Base-by-base conservation (phyloP, 2,113 vertebrate genomes). In the Forbesichthys agassizii region DNA sequence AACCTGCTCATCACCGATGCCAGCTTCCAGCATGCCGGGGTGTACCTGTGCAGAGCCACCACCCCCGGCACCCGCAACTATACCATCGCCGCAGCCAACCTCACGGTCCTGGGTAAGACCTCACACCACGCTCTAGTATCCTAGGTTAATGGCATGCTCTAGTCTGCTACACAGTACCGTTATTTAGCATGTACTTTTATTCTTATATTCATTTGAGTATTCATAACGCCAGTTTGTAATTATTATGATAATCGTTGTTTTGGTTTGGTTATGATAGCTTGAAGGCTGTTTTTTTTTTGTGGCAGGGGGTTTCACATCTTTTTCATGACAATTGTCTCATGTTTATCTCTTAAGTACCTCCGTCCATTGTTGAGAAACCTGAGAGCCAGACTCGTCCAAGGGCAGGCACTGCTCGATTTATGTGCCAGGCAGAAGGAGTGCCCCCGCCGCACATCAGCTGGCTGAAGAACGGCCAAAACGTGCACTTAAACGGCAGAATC, bases 361-460 rank as follows among this genome's bases (percentile, higher is more conserved):
- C 98, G 66, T 92, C 93, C 3, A 94, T 99, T 79, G 91, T 95
- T 5, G 97, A 99, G 88, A 95, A 88, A 86, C 97, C 96, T 0
- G 97, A 98, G 88, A 99, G 94, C 71, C 93, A 99, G 91, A 99
- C 96, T 1, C 94, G 96, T 58, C 98, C 98, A 20, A 92, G 97
- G 74, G 98, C 98, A 58, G 96, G 98, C 48, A 99, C 98, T 12
- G 97, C 96, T 54, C 94, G 98, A 18, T 99, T 99, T 74, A 94
- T 95, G 77, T 99, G 98, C 85, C 96, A 95, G 80, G 95, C 96
- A 1, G 94, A 97, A 83, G 98, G 97, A 65, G 92, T 95, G 48
- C 96, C 97, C 1, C 54, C 75, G 1, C 98, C 98, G 18, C 95
- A 84, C 86, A 95, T 99, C 82, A 94, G 90, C 8, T 99, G 98